Evolutionary conservation across 1,140 invertebrate genomes (phyloP).

Genomic region (Musca domestica): DNA sequence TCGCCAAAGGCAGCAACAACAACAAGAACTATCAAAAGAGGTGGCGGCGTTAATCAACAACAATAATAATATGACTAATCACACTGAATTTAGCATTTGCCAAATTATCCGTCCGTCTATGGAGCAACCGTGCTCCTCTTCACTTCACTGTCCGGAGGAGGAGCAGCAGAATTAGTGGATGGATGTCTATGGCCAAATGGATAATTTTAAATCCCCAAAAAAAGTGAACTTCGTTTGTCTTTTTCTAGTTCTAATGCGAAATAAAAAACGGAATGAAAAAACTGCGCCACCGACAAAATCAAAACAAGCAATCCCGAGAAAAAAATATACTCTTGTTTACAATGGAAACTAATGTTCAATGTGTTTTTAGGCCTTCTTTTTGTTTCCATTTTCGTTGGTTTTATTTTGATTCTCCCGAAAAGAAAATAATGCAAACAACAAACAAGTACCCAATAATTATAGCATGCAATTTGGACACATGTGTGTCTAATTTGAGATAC

Average conservation of each 20-base stretch:
- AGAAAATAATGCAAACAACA: neutral
- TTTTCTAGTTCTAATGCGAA: neutral
- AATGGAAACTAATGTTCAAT: too few species aligned
- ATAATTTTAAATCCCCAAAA: neutral
- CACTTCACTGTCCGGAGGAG: too few species aligned
- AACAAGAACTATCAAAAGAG: too few species aligned
- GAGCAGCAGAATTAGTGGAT: too few species aligned
- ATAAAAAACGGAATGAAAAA: neutral
- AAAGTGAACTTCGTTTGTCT: slow-evolving; percentile 8
- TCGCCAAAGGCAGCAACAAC: too few species aligned
- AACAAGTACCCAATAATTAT: neutral
- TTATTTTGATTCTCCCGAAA: neutral
- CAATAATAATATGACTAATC: too few species aligned
- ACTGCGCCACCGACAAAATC: neutral
- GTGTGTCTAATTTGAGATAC: slow-evolving; percentile 9
- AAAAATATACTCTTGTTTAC: neutral
- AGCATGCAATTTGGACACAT: slow-evolving; percentile 3
- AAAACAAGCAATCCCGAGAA: neutral
- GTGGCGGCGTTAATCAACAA: too few species aligned
- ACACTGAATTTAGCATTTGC: too few species aligned
- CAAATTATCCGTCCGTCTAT: too few species aligned
- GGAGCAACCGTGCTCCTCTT: too few species aligned
- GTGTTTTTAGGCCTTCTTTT: too few species aligned
- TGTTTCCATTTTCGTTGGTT: neutral
- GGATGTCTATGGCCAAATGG: neutral